phyloP scores from a whole-genome alignment of 1,140 invertebrate genomes.

The Medauroidea extradentata region DNA sequence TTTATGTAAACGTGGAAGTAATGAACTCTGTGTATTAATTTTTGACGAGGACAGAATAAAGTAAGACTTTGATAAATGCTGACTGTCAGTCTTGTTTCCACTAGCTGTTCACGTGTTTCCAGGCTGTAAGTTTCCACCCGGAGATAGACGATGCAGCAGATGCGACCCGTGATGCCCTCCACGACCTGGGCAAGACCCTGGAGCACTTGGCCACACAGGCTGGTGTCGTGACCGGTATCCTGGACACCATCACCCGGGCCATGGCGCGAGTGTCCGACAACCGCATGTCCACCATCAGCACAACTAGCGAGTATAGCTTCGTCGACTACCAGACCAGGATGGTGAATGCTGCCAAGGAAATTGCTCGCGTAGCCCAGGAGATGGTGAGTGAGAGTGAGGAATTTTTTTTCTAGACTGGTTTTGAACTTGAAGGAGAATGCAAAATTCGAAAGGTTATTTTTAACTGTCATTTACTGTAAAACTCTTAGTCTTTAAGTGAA shows the following conservation, averaged over 20 bases:
- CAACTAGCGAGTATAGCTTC: slow-evolving; percentile 61
- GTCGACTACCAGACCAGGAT: slow-evolving; percentile 97
- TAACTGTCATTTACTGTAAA: no score
- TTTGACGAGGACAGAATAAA: no score
- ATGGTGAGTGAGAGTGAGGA: slow-evolving; percentile 81
- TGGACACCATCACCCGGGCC: slow-evolving; percentile 85
- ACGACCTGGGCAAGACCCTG: slow-evolving; percentile 75
- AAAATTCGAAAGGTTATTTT: no score
- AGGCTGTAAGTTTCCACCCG: slow-evolving; percentile 70
- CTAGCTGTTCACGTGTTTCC: no score
- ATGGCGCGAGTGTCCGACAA: slow-evolving; percentile 76
- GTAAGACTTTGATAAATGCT: no score
- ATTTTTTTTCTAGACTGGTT: no score
- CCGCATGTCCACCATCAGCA: slow-evolving; percentile 39
- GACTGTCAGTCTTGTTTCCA: no score
- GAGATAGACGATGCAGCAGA: slow-evolving; percentile 80
- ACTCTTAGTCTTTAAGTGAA: no score
- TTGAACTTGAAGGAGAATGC: no score
- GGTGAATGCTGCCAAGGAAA: slow-evolving; percentile 91
- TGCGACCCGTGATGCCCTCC: slow-evolving; percentile 71
- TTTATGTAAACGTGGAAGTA: no score
- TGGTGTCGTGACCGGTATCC: slow-evolving; percentile 77
- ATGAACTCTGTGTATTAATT: no score
- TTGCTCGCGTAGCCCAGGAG: slow-evolving; percentile 87
- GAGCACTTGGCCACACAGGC: slow-evolving; percentile 82